phyloP scores from a whole-genome alignment of 2,113 vertebrate species.

The Hippocampus guttulatus region DNA sequence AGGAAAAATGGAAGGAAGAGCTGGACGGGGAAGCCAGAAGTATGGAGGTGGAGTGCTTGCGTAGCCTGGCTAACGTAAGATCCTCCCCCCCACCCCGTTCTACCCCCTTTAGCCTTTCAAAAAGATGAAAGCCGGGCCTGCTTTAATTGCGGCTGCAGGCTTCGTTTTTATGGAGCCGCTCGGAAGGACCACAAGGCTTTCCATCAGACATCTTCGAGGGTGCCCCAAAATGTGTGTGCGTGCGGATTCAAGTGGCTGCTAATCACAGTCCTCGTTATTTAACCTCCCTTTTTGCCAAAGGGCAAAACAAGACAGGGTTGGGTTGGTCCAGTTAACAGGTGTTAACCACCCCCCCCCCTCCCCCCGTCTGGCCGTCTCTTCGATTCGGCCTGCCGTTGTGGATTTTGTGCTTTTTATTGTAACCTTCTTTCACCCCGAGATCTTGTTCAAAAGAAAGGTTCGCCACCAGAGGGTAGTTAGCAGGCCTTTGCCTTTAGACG shows the following conservation, averaged over 20 bases:
- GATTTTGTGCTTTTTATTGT: background rate
- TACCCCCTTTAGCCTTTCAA: background rate
- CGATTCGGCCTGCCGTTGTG: conserved; percentile 9
- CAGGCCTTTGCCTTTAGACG: no score
- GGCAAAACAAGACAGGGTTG: conserved; percentile 52
- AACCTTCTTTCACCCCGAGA: background rate
- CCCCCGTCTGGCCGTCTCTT: conserved; percentile 4
- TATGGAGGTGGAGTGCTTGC: background rate
- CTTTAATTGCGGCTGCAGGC: conserved; percentile 59
- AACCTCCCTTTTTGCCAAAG: conserved; percentile 40
- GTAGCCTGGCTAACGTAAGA: background rate
- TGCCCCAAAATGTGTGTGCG: conserved; percentile 28
- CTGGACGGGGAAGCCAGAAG: background rate
- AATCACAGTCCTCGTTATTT: conserved; percentile 62
- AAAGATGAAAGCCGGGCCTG: conserved; percentile 58
- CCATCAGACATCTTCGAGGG: conserved; percentile 55
- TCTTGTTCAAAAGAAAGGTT: no score
- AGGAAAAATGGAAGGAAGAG: background rate
- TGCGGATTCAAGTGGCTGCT: conserved; percentile 47
- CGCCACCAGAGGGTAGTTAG: no score
- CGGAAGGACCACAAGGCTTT: conserved; percentile 58
- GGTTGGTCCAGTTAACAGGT: conserved; percentile 43
- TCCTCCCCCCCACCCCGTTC: background rate
- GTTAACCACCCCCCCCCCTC: conserved; percentile 19
- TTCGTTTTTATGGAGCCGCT: conserved; percentile 50